These are phyloP conservation scores for Esox lucius DNA, from an alignment of 2,797 vertebrate species.

Conservation along the genomic window DNA sequence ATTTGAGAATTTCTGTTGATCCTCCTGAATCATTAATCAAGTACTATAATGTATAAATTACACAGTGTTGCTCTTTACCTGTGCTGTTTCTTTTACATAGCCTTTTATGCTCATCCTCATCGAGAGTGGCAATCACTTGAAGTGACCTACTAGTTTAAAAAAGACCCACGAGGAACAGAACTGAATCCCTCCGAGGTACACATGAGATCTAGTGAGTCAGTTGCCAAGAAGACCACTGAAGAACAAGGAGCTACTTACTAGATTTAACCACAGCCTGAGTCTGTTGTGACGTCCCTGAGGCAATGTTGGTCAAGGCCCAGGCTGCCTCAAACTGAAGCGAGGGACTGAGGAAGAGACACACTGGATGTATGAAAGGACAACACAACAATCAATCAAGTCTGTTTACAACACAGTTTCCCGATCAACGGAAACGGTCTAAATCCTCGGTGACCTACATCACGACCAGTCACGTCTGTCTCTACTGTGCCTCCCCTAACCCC, in stretches of 20 bases:
- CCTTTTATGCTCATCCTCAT: too few relatives aligned
- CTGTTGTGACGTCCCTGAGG: slow-evolving; percentile 96
- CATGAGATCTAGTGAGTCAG: not conserved
- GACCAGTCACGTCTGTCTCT: not conserved
- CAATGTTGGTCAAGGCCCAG: slow-evolving; percentile 48
- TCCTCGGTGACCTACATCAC: not conserved
- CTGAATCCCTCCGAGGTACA: not conserved
- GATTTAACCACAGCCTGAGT: slow-evolving; percentile 99
- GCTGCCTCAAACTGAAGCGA: slow-evolving; percentile 96
- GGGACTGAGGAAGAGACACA: slow-evolving; percentile 70
- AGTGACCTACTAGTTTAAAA: too few relatives aligned
- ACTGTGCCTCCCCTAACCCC: not conserved
- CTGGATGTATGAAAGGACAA: not conserved
- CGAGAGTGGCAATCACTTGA: too few relatives aligned
- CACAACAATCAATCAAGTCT: not conserved
- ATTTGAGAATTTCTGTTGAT: too few relatives aligned
- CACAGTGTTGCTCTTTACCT: too few relatives aligned
- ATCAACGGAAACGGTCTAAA: not conserved
- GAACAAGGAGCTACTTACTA: slow-evolving; percentile 79
- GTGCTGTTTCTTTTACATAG: too few relatives aligned
- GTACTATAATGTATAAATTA: too few relatives aligned
- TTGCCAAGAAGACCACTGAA: not conserved
- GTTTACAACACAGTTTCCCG: not conserved
- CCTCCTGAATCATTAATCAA: too few relatives aligned
- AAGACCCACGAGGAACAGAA: too few relatives aligned